Percentiles rank a stretch among this genome's conserved stretches.
phyloP scores from a whole-genome alignment of 2,888 invertebrate genomes.

The Lithosia quadra region DNA sequence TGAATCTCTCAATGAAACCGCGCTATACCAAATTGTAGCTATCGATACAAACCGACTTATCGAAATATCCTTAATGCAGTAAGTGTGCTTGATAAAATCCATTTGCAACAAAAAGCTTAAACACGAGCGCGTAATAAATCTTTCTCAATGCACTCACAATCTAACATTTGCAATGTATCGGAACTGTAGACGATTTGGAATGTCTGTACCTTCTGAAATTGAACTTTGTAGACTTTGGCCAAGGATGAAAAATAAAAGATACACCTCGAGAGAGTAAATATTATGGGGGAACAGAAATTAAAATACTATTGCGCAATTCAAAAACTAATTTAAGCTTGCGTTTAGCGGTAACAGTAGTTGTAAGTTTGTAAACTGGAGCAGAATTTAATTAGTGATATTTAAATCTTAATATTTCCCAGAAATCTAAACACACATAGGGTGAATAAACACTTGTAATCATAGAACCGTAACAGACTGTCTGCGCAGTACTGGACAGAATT shows the following conservation, averaged over 20 bases:
- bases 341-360: neutral
- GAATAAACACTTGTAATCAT: slow-evolving; percentile 55
- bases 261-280: slow-evolving; percentile 18
- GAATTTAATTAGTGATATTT: neutral
- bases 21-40: slow-evolving; percentile 27
- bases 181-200: slow-evolving; percentile 53
- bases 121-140: slow-evolving; percentile 76
- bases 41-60: slow-evolving; percentile 18
- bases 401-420: slow-evolving; percentile 54
- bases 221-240: slow-evolving; percentile 34
- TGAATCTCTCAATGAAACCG: slow-evolving; percentile 46
- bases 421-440: slow-evolving; percentile 48
- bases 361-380: neutral
- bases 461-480: slow-evolving; percentile 56
- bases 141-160: slow-evolving; percentile 73
- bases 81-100: slow-evolving; percentile 60
- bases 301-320: neutral
- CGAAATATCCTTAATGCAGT: slow-evolving; percentile 42
- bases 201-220: slow-evolving; percentile 45
- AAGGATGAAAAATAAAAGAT: slow-evolving; percentile 21
- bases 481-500: slow-evolving; percentile 58
- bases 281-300: neutral
- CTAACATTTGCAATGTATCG: slow-evolving; percentile 60
- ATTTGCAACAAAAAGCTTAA: slow-evolving; percentile 69
- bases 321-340: neutral